These are phyloP conservation scores for Pandemis cinnamomeana DNA, from an alignment of 2,888 invertebrate species.

Conservation along the genomic window DNA sequence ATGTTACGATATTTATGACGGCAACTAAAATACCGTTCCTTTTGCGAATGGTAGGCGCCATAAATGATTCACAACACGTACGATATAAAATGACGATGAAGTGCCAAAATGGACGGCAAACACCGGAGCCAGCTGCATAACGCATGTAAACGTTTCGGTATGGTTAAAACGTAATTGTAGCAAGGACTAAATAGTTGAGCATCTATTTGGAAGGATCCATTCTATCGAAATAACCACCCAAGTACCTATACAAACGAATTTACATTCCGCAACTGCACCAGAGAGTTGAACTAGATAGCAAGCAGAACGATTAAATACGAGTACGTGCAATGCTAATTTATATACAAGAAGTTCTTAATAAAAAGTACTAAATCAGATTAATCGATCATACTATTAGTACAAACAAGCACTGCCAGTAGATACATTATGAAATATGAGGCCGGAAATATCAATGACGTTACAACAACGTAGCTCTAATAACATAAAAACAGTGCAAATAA, in stretches of 20 bases:
- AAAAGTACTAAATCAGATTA: no score
- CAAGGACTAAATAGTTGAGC: not conserved
- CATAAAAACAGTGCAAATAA: not conserved
- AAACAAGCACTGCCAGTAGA: not conserved
- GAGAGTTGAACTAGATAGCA: no score
- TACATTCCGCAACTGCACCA: not conserved
- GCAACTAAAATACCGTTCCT: conserved; percentile 13
- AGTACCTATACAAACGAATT: no score
- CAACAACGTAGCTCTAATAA: not conserved
- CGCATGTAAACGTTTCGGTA: conserved; percentile 43
- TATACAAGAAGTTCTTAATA: no score
- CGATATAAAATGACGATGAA: conserved; percentile 52
- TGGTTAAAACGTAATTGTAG: conserved; percentile 14
- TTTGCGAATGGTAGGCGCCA: conserved; percentile 30
- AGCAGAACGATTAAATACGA: no score
- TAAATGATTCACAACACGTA: conserved; percentile 51
- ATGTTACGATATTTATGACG: conserved; percentile 39
- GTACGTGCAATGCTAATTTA: no score
- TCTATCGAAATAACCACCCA: not conserved
- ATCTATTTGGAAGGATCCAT: not conserved
- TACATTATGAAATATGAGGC: not conserved
- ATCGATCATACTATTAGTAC: not conserved
- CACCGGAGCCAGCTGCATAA: conserved; percentile 51
- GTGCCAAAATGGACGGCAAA: conserved; percentile 64
- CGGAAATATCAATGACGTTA: not conserved